Evolutionary conservation across 2,888 invertebrate species (phyloP).

Genomic region (Siphlonurus alternatus): DNA sequence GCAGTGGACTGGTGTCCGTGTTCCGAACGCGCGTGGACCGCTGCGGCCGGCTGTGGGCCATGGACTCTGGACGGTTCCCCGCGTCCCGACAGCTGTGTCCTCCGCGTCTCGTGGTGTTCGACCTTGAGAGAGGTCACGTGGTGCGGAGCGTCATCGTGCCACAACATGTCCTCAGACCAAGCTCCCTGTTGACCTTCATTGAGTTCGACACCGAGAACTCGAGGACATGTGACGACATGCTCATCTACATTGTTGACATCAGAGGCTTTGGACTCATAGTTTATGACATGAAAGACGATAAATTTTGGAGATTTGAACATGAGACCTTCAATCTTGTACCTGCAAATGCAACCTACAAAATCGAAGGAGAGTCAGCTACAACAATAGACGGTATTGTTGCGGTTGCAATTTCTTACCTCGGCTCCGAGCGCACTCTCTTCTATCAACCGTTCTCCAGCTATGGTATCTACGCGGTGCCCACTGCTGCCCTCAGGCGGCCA

Average conservation of each 20-base stretch:
- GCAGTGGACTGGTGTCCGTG: not conserved
- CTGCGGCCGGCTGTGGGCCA: not conserved
- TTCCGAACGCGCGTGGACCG: not conserved
- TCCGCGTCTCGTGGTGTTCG: not conserved
- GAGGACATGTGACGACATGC: not conserved
- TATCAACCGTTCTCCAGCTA: not conserved
- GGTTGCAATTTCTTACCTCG: not conserved
- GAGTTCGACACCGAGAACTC: not conserved
- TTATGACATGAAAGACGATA: not conserved
- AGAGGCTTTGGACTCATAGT: not conserved
- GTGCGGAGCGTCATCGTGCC: not conserved
- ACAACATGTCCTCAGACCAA: not conserved
- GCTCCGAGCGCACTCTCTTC: not conserved
- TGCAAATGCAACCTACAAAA: not conserved
- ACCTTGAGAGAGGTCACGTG: not conserved
- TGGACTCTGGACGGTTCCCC: not conserved
- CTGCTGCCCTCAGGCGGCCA: not conserved
- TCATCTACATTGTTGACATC: not conserved
- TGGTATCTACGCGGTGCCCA: not conserved
- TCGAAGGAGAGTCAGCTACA: not conserved
- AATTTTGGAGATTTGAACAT: not conserved
- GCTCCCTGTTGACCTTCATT: not conserved
- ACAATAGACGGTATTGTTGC: not conserved
- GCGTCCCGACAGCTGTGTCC: not conserved
- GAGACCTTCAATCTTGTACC: not conserved